Base-by-base conservation (phyloP, 2,888 invertebrate species). In the Patella ulyssiponensis region DNA sequence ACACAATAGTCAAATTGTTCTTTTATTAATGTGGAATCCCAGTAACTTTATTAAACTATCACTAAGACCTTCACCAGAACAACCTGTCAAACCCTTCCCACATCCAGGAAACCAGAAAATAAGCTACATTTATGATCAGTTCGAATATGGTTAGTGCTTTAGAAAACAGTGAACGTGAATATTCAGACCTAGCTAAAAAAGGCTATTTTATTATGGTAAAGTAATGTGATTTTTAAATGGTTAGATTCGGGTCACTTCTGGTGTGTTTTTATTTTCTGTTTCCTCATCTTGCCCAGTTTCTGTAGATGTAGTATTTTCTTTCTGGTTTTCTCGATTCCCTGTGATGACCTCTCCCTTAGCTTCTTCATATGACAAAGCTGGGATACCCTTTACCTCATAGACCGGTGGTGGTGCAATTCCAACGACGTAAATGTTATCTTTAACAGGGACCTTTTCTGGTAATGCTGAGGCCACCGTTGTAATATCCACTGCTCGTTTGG, bases 351-450 rank as follows among this genome's bases (percentile, higher is more conserved):
- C 84, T 12, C 84, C 85, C 74, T 86, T 85, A 9, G 85, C 84
- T 74, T 86, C 86, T 80, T 86, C 86, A 64, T 85, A 83, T 58
- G 86, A 87, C 64, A 85, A 77, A n/a, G 85, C 85, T 15, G 86
- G 87, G 69, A 86, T 86, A 7, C 85, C 85, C 51, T 86, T 77
- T 64, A 73, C 70, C 70, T 76, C 76, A 71, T 76, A 76, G 44
- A 58, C 75, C n/a, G 78, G 80, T 4, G 73, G 56, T 11, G 73
- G 73, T n/a, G 73, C 69, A 23, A 64, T 64, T 51, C 75, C 75
- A 33, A 78, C 56, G 20, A 71, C 64, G 71, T 71, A 77, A 51
- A 70, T 73, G 52, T 56, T 73, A 70, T 75, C 77, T 72, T 75
- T 73, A 52, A 79, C 71, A 14, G 79, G 79, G 33, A 77, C 52